phyloP scores from a whole-genome alignment of 2,888 invertebrate genomes.

The Agrotis clavis region DNA sequence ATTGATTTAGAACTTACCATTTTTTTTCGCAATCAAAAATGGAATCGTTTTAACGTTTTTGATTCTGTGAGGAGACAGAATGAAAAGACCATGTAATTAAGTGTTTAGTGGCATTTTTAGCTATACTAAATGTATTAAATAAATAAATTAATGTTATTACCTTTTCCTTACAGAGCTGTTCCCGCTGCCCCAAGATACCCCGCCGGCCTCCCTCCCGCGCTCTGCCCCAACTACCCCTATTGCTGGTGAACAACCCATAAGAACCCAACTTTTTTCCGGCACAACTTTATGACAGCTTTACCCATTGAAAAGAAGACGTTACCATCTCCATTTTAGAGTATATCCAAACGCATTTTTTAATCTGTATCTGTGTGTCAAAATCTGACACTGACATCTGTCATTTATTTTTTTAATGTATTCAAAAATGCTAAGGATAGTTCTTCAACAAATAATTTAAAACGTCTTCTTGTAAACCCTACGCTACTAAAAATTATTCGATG shows the following conservation, averaged over 20 bases:
- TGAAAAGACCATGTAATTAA: no score
- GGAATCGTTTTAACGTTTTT: not conserved
- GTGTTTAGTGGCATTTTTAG: no score
- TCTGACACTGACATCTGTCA: slow-evolving; percentile 15
- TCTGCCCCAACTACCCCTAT: slow-evolving; percentile 92
- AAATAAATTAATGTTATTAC: no score
- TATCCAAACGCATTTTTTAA: slow-evolving; percentile 27
- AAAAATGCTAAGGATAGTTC: not conserved
- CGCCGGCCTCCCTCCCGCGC: slow-evolving; percentile 89
- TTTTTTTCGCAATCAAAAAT: no score
- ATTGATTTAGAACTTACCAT: no score
- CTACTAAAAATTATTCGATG: not conserved
- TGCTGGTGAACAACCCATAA: slow-evolving; percentile 77
- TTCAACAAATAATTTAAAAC: not conserved
- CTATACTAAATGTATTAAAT: no score
- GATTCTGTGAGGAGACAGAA: no score
- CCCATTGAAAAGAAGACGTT: slow-evolving; percentile 23
- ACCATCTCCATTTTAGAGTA: slow-evolving; percentile 13
- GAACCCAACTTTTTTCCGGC: slow-evolving; percentile 40
- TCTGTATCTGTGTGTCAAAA: slow-evolving; percentile 27
- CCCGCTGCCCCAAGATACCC: slow-evolving; percentile 85
- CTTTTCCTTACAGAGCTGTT: slow-evolving; percentile 73
- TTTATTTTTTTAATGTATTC: not conserved
- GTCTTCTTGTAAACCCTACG: slow-evolving; percentile 8
- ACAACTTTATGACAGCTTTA: slow-evolving; percentile 43